These are phyloP conservation scores for Cylindroiulus punctatus DNA, from an alignment of 2,888 invertebrate genomes.

Conservation along the genomic window DNA sequence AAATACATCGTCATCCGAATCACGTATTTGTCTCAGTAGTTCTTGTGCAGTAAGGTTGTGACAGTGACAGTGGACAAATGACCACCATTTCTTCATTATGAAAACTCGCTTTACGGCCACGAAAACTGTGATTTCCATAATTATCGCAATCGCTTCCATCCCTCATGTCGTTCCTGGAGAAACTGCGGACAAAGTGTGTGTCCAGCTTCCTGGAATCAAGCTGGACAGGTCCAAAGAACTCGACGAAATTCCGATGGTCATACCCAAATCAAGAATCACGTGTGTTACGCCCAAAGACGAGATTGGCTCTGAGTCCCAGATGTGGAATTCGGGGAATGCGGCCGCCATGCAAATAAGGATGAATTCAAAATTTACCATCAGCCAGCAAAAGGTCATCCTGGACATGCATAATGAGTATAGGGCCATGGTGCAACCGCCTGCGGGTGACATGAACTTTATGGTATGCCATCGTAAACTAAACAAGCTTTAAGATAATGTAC, in stretches of 20 bases:
- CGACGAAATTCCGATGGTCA: background rate
- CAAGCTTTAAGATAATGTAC: too few relatives aligned
- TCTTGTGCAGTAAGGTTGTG: background rate
- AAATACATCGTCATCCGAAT: too few relatives aligned
- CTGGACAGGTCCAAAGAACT: background rate
- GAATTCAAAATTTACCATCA: background rate
- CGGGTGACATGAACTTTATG: slow-evolving; percentile 22
- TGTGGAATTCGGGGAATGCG: background rate
- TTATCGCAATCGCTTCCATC: background rate
- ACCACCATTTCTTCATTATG: background rate
- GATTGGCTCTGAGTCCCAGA: background rate
- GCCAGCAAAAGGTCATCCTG: background rate
- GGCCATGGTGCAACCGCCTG: slow-evolving; percentile 1
- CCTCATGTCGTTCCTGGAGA: background rate
- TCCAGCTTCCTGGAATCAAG: background rate
- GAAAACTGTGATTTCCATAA: background rate
- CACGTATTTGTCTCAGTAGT: background rate
- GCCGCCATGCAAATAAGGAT: background rate
- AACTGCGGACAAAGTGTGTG: background rate
- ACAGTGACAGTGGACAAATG: background rate
- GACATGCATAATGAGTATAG: background rate
- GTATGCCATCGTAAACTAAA: background rate
- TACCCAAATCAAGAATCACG: background rate
- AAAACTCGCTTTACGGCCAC: background rate
- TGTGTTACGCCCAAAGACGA: background rate